Evolutionary conservation across 2,113 vertebrate species (phyloP), one percentile per base, ranked within the genome.

Genomic region (Neofelis nebulosa): DNA sequence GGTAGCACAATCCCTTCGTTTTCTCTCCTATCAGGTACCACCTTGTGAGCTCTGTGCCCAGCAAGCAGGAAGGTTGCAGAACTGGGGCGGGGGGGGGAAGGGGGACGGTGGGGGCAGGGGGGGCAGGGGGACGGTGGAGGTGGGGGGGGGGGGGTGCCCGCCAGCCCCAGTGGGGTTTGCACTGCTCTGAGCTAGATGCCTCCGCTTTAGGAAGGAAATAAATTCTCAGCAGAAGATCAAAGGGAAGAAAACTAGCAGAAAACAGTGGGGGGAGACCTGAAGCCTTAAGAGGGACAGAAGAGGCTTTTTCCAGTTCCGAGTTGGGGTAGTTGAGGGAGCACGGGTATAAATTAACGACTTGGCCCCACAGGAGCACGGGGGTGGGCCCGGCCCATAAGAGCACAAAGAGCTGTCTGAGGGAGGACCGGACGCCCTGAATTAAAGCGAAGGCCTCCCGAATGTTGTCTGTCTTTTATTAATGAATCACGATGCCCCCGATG

Each of bases 191-290:
- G 33, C 33, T 25, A 23, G 45, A 48, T 36, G 36, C 36, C 69
- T 45, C 14, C 81, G 38, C 36, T 31, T 80, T 29, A 31, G 21
- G 33, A 96, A 76, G 84, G 80, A 94, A 96, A 81, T 41, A 71
- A 10, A 33, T 66, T 88, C 48, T 90, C 91, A 81, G 69, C 25
- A 61, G 66, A 48, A 25, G 66, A 92, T 66, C 80, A 82, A 85
- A 88, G 61, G 23, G 41, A 29, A 33, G 11, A 85, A 41, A 13
- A 33, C 31, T 36, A 55, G 86, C 45, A 93, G 93, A 74, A 86
- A 83, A 45, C 25, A 21, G 7, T 0, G 48, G 38, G 52, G 89
- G 57, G 71, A 83, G 89, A 65, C 55, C 12, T 21, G n/a, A 52
- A 69, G 69, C 57, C 29, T 2, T 0, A 2, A 71, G 11, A 89